Evolutionary conservation across 2,888 invertebrate genomes (phyloP).

Genomic region (Andricus curvator): DNA sequence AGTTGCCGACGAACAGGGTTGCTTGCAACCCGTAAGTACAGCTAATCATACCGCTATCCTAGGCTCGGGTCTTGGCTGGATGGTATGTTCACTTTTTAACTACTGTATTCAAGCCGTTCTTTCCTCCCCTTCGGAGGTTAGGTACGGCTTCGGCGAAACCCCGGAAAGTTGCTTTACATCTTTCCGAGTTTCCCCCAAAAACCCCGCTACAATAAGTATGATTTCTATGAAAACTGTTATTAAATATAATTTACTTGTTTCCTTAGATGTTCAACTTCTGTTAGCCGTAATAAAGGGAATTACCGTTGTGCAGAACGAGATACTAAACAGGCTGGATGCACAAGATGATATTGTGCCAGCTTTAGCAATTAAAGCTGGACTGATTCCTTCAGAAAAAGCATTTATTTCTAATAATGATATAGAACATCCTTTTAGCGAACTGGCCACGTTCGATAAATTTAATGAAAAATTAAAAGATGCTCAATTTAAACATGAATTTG

Average conservation of each 20-base stretch:
- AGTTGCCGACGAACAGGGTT: too few species aligned
- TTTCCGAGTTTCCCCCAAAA: too few species aligned
- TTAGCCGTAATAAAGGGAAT: neutral
- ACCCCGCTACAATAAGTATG: too few species aligned
- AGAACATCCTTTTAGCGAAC: neutral
- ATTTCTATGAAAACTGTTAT: neutral
- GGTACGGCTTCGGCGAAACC: too few species aligned
- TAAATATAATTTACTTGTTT: neutral
- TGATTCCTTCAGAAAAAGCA: neutral
- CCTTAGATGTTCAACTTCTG: neutral
- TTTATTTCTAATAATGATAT: neutral
- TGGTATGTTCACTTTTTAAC: too few species aligned
- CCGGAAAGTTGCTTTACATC: too few species aligned
- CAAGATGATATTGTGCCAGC: neutral
- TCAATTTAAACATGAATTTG: neutral
- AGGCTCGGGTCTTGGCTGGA: too few species aligned
- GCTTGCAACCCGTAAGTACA: too few species aligned
- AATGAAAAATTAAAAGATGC: neutral
- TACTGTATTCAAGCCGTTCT: too few species aligned
- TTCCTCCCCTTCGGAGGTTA: too few species aligned
- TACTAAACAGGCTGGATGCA: neutral
- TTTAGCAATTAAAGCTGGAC: neutral
- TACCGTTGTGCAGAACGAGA: neutral
- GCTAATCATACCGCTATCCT: too few species aligned
- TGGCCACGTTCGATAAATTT: neutral